Conservation (phyloP, 2,888 invertebrate genomes). For the Gymnocheta viridis region DNA sequence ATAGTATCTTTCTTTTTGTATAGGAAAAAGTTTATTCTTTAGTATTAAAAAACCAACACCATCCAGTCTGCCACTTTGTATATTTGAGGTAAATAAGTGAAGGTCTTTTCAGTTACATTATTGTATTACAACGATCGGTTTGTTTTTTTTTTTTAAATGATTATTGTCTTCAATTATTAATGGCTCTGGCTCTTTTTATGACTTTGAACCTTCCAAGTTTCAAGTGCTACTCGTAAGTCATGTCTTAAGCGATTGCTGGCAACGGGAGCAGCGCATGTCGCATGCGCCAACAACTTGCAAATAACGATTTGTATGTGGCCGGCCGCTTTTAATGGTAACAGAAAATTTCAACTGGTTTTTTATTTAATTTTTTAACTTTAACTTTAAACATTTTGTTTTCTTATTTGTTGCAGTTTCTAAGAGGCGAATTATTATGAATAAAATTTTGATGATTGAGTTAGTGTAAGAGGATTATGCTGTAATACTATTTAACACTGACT, state of each 20-base stretch:
- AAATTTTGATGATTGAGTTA: constrained; percentile 48
- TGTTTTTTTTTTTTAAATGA: background rate
- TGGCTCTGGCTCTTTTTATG: constrained; percentile 48
- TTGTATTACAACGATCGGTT: constrained; percentile 34
- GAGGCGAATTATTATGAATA: constrained; percentile 46
- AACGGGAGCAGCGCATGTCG: constrained; percentile 19
- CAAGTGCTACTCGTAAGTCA: constrained; percentile 50
- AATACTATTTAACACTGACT: constrained; percentile 29
- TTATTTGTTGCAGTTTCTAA: constrained; percentile 7
- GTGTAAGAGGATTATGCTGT: constrained; percentile 50
- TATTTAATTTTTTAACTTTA: background rate
- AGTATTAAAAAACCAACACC: background rate
- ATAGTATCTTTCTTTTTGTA: no score
- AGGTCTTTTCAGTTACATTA: constrained; percentile 46
- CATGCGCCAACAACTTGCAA: constrained; percentile 41
- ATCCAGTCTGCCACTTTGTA: constrained; percentile 18
- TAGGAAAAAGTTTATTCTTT: constrained; percentile 33
- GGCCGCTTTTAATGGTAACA: constrained; percentile 42
- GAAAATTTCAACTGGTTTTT: constrained; percentile 44
- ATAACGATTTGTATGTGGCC: constrained; percentile 24
- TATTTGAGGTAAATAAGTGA: constrained; percentile 44
- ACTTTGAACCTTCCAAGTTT: constrained; percentile 60
- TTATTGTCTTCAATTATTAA: constrained; percentile 52
- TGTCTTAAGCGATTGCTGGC: constrained; percentile 23
- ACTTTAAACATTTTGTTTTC: background rate